Evolutionary conservation across 2,888 invertebrate genomes (phyloP).

Genomic region (Oligia fasciuncula): DNA sequence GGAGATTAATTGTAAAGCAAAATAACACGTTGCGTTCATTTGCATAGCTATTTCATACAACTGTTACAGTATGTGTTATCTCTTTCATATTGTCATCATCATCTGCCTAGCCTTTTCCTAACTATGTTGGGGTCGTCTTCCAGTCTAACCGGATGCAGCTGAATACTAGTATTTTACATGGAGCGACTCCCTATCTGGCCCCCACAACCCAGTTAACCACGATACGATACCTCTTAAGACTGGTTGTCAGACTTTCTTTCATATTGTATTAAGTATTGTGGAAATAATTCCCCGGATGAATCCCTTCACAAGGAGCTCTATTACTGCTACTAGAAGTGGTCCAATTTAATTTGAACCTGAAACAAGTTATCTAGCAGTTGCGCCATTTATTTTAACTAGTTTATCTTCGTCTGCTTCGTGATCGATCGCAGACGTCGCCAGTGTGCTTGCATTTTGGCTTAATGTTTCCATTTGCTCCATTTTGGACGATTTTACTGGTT

Average conservation of each 20-base stretch:
- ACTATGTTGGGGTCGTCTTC: too few species aligned
- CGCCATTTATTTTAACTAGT: conserved; percentile 37
- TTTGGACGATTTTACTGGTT: not conserved
- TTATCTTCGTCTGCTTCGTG: conserved; percentile 41
- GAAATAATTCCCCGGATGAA: not conserved
- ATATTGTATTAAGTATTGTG: not conserved
- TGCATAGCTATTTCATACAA: not conserved
- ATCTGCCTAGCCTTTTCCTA: too few species aligned
- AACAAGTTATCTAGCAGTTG: conserved; percentile 25
- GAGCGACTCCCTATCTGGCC: too few species aligned
- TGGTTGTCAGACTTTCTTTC: not conserved
- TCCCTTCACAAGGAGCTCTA: not conserved
- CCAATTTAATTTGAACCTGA: conserved; percentile 19
- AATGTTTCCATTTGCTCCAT: conserved; percentile 15
- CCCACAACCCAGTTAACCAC: too few species aligned
- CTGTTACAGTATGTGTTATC: not conserved
- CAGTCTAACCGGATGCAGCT: too few species aligned
- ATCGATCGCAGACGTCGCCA: conserved; percentile 44
- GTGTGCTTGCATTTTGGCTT: conserved; percentile 12
- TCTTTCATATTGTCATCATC: too few species aligned
- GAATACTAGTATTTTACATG: too few species aligned
- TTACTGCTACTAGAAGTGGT: conserved; percentile 1
- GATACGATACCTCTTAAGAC: too few species aligned
- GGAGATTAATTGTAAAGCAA: not conserved
- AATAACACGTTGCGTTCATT: not conserved